phyloP scores from a whole-genome alignment of 2,797 vertebrate species.

The Anabacerthia variegaticeps region DNA sequence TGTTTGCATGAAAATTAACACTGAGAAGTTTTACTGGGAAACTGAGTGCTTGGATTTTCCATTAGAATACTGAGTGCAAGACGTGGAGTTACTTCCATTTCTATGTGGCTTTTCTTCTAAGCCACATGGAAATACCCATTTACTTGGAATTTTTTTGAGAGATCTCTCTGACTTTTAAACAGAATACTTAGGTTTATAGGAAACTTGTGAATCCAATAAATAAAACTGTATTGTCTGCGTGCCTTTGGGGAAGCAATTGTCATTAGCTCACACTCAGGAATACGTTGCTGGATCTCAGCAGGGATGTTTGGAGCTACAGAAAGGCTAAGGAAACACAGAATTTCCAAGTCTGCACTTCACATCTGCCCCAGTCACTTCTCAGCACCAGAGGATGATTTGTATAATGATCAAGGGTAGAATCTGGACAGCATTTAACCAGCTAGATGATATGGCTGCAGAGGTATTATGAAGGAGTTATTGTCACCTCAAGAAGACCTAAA shows the following conservation, averaged over 20 bases:
- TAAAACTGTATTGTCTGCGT: not conserved
- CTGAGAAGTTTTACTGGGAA: constrained; percentile 19
- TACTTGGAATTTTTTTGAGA: not conserved
- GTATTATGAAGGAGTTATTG: not conserved
- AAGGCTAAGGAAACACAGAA: not conserved
- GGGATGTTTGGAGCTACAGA: not conserved
- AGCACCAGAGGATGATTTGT: not conserved
- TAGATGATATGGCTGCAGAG: not conserved
- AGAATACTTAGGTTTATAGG: not conserved
- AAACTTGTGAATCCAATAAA: not conserved
- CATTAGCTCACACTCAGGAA: not conserved
- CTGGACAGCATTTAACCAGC: not conserved
- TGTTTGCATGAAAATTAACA: constrained; percentile 10
- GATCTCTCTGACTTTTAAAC: not conserved
- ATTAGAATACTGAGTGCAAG: not conserved
- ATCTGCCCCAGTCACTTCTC: not conserved
- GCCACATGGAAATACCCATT: not conserved
- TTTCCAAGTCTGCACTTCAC: not conserved
- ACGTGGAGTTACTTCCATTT: not conserved
- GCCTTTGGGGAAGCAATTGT: not conserved
- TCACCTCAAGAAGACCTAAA: not conserved
- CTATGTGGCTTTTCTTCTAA: not conserved
- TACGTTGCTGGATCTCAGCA: not conserved
- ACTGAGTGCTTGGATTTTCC: not conserved
- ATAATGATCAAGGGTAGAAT: not conserved